These are phyloP conservation scores for Corticium candelabrum DNA, from an alignment of 37 sponge, comb jelly and placozoan species.

Conservation along the genomic window DNA sequence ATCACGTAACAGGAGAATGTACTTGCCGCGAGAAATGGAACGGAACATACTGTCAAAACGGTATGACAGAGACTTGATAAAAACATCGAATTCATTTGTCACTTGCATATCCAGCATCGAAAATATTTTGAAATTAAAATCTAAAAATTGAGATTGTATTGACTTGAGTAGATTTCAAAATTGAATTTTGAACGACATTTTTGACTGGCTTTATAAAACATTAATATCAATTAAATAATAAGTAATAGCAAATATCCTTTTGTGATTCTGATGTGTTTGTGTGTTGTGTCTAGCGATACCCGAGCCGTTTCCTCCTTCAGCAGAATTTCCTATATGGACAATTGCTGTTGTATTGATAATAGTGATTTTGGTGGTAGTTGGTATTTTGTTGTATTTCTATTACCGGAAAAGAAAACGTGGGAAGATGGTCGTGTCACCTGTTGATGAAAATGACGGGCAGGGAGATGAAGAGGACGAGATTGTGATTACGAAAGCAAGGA, in stretches of 20 bases:
- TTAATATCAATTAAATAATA: too few species aligned
- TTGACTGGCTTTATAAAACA: too few species aligned
- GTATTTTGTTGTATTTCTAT: not conserved
- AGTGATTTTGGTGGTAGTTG: not conserved
- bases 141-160: too few species aligned
- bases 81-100: too few species aligned
- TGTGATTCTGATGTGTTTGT: too few species aligned
- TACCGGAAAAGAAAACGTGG: not conserved
- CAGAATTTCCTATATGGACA: not conserved
- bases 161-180: too few species aligned
- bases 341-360: not conserved
- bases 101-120: too few species aligned
- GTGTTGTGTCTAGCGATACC: too few species aligned
- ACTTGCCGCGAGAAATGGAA: not conserved
- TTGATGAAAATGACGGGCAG: not conserved
- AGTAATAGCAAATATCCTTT: too few species aligned
- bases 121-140: too few species aligned
- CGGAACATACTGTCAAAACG: not conserved
- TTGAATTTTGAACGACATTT: too few species aligned
- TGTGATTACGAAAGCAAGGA: not conserved
- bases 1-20: not conserved
- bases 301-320: not conserved
- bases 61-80: not conserved
- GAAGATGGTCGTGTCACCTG: not conserved
- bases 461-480: not conserved